Evolutionary conservation across 2,113 vertebrate species (phyloP), one percentile per base, ranked within the genome.

Genomic region (Epinephelus cyanopodus): DNA sequence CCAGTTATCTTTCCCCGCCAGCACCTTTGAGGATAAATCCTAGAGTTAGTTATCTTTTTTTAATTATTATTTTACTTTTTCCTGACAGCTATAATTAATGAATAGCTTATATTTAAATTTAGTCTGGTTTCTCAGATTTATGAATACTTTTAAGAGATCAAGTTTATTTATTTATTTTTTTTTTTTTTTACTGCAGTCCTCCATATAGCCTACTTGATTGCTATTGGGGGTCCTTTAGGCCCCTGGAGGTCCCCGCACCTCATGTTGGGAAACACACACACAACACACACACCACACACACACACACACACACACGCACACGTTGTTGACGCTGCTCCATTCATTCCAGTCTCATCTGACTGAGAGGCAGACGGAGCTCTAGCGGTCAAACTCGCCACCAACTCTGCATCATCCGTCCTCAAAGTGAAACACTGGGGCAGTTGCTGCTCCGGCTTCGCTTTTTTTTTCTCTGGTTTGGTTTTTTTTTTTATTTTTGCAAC

Each of bases 321-420:
- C 60, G 33, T 45, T 77, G 89, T 88, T 95, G 92, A 95, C 91
- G 93, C 94, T 79, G 89, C 77, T 92, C 90, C 92, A 92, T 94
- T 95, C 93, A 95, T 93, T 81, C 33, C 73, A 37, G 82, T 74
- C 88, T 86, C 57, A 65, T 86, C 79, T 85, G 85, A 84, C 85
- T 33, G 71, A 29, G 86, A 89, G 87, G 87, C 91, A 91, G 90
- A 91, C 92, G 82, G 85, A 91, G 80, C 88, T 89, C 80, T 60
- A 81, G 82, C 70, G 83, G 87, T 58, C 85, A 83, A 54, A 87
- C 86, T 81, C 57, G 6, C 29, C 27, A 17, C 56, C 68, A 68
- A 57, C 83, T 70, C 90, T 74, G 81, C 87, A 83, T 58, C 82
- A 25, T 77, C 87, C 83, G 67, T 73, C 77, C 68, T 54, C 61